phyloP scores from a whole-genome alignment of 2,888 invertebrate genomes.

The Phaedon cochleariae region DNA sequence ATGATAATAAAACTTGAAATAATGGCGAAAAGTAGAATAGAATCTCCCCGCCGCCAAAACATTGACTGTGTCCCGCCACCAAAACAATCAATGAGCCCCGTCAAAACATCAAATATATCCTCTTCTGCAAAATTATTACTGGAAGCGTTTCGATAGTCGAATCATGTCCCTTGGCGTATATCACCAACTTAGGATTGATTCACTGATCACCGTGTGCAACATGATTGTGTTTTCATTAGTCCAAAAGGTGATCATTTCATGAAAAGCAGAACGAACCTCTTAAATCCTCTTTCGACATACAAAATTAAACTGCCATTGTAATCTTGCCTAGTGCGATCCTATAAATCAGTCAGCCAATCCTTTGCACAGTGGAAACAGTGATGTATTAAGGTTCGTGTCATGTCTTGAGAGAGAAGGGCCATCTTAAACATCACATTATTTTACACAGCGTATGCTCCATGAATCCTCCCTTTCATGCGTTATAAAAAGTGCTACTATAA shows the following conservation, averaged over 20 bases:
- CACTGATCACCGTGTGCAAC: slow-evolving; percentile 45
- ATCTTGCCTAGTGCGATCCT: slow-evolving; percentile 29
- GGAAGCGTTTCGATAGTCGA: too few species aligned
- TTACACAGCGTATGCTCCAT: slow-evolving; percentile 5
- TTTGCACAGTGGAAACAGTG: slow-evolving; percentile 24
- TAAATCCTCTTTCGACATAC: slow-evolving; percentile 33
- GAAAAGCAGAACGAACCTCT: slow-evolving; percentile 21
- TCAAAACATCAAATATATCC: too few species aligned
- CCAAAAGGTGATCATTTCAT: slow-evolving; percentile 21
- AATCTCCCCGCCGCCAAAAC: too few species aligned
- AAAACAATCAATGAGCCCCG: too few species aligned
- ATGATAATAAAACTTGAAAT: too few species aligned
- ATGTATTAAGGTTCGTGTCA: slow-evolving; percentile 30
- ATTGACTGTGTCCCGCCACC: too few species aligned
- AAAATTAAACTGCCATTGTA: slow-evolving; percentile 35
- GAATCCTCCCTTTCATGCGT: not conserved
- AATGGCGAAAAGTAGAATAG: too few species aligned
- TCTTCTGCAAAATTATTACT: too few species aligned
- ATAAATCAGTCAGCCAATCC: slow-evolving; percentile 31
- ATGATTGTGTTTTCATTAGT: slow-evolving; percentile 16
- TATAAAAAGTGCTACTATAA: too few species aligned
- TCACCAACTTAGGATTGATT: too few species aligned
- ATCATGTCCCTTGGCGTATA: too few species aligned
- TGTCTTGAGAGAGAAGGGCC: slow-evolving; percentile 29
- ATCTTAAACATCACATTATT: slow-evolving; percentile 29